Conservation (phyloP, 1,140 invertebrate species). For the Pachypsylla venusta region DNA sequence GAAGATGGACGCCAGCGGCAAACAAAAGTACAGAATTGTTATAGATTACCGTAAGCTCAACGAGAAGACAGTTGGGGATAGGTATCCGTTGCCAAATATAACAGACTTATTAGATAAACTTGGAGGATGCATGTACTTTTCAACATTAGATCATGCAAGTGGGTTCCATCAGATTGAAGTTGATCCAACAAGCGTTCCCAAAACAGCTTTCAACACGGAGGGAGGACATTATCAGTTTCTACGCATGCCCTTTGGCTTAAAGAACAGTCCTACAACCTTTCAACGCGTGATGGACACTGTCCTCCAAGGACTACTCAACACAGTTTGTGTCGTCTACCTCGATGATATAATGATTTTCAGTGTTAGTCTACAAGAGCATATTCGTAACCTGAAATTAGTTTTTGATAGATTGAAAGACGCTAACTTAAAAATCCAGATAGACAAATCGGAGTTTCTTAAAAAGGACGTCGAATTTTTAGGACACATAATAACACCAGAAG, state of each 20-base stretch:
- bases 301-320: too few relatives aligned
- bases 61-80: slow-evolving; percentile 25
- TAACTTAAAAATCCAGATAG: slow-evolving; percentile 23
- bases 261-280: slow-evolving; percentile 31
- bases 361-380: too few relatives aligned
- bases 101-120: slow-evolving; percentile 32
- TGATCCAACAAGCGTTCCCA: slow-evolving; percentile 28
- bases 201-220: slow-evolving; percentile 33
- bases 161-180: slow-evolving; percentile 38
- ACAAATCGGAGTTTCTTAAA: too few relatives aligned
- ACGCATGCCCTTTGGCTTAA: slow-evolving; percentile 30
- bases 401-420: slow-evolving; percentile 22
- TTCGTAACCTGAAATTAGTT: too few relatives aligned
- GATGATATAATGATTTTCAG: too few relatives aligned
- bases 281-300: slow-evolving; percentile 13
- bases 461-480: too few relatives aligned
- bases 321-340: too few relatives aligned
- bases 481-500: too few relatives aligned
- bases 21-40: slow-evolving; percentile 28
- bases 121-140: slow-evolving; percentile 30
- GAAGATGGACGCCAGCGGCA: slow-evolving; percentile 20
- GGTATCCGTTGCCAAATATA: slow-evolving; percentile 38
- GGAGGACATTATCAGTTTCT: slow-evolving; percentile 27
- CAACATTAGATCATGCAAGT: slow-evolving; percentile 32
- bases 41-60: slow-evolving; percentile 30